Evolutionary conservation across 2,113 vertebrate species (phyloP).

Genomic region (Asarcornis scutulata): DNA sequence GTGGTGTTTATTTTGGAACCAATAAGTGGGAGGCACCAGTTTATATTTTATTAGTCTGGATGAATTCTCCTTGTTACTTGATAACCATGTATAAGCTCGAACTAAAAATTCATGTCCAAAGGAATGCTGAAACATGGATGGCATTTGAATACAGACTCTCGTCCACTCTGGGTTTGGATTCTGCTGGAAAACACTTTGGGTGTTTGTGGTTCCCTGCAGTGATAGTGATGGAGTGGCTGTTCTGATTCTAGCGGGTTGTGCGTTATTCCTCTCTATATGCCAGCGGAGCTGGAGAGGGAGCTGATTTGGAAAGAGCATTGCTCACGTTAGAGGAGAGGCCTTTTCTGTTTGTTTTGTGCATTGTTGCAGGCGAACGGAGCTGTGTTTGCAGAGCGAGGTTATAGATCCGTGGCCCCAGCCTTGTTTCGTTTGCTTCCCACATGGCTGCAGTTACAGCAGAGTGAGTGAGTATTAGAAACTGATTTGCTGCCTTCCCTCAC

Average conservation of each 20-base stretch:
- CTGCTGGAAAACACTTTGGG: conserved; percentile 11
- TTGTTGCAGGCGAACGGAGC: background rate
- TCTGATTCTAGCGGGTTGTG: conserved; percentile 21
- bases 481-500: background rate
- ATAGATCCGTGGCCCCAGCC: conserved; percentile 29
- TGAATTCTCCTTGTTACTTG: conserved; percentile 68
- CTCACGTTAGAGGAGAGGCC: background rate
- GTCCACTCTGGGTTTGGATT: conserved; percentile 15
- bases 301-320: conserved; percentile 25
- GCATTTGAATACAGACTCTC: conserved; percentile 37
- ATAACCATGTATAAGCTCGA: conserved; percentile 60
- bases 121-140: conserved; percentile 54
- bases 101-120: conserved; percentile 52
- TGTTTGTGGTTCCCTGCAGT: conserved; percentile 30
- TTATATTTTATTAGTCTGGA: conserved; percentile 76
- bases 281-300: background rate
- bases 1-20: conserved; percentile 78
- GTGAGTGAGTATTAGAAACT: background rate
- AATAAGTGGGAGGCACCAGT: conserved; percentile 69
- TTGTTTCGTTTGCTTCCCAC: conserved; percentile 58
- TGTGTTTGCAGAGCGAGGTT: conserved; percentile 41
- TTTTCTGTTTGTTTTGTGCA: conserved; percentile 7
- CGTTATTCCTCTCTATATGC: background rate
- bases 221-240: background rate
- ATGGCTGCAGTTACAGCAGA: conserved; percentile 25